These are phyloP conservation scores for Heliconius cydno DNA, from an alignment of 2,888 invertebrate genomes.

Conservation along the genomic window DNA sequence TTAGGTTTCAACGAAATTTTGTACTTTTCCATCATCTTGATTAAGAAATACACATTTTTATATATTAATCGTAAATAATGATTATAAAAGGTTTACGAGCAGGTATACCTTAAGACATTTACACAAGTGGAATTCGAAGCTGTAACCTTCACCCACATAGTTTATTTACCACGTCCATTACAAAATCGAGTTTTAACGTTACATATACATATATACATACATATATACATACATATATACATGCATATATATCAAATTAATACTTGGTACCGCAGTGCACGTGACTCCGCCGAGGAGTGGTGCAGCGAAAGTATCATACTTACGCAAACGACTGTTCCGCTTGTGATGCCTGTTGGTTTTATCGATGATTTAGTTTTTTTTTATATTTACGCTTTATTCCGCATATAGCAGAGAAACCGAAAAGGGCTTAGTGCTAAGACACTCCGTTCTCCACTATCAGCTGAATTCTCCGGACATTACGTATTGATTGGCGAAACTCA, in stretches of 20 bases:
- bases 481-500: too few species aligned
- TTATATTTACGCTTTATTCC: too few species aligned
- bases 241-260: background rate
- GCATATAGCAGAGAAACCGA: too few species aligned
- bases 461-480: too few species aligned
- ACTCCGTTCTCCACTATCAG: too few species aligned
- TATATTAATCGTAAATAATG: background rate
- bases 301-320: constrained; percentile 43
- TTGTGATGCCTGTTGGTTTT: constrained; percentile 30
- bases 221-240: background rate
- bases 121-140: background rate
- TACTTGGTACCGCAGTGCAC: constrained; percentile 22
- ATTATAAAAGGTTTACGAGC: background rate
- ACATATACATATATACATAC: background rate
- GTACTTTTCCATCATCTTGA: too few species aligned
- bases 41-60: too few species aligned
- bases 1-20: too few species aligned
- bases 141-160: background rate
- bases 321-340: constrained; percentile 42
- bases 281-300: constrained; percentile 22
- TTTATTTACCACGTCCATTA: background rate
- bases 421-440: too few species aligned
- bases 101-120: background rate
- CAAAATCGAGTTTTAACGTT: constrained; percentile 3
- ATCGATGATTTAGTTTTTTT: constrained; percentile 20